Percentiles rank a stretch among this genome's conserved stretches.
These are phyloP conservation scores for Leptatherina wallacei DNA, from an alignment of 2,797 vertebrate genomes.

Conservation along the genomic window DNA sequence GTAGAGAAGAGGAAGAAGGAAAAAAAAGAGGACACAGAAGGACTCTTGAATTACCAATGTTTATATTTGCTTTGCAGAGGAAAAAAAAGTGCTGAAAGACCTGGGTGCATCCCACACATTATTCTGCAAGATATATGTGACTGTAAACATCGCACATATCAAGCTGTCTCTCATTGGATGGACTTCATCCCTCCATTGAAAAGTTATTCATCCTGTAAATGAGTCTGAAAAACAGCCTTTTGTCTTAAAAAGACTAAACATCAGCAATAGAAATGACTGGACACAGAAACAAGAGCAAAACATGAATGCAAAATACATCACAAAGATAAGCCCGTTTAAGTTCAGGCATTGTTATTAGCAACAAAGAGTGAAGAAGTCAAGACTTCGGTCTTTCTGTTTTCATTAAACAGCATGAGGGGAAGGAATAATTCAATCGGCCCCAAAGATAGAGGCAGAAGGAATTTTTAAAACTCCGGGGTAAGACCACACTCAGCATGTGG, in stretches of 20 bases:
- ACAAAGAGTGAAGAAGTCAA: neutral
- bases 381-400: conserved; percentile 22
- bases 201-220: neutral
- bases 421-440: conserved; percentile 20
- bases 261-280: neutral
- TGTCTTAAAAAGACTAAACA: conserved; percentile 2
- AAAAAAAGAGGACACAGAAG: neutral
- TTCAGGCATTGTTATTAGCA: neutral
- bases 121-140: no score
- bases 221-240: neutral
- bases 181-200: neutral
- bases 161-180: no score
- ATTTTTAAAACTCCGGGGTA: conserved; percentile 19
- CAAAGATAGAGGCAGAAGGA: conserved; percentile 15
- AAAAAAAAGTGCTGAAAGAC: no score
- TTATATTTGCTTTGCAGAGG: neutral
- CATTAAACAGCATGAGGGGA: conserved; percentile 25
- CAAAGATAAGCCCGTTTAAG: neutral
- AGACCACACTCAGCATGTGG: conserved; percentile 54
- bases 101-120: neutral
- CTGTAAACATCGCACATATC: no score
- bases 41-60: neutral
- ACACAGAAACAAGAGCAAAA: neutral
- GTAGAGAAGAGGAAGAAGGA: neutral
- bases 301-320: no score